phyloP scores from a whole-genome alignment of 92 coral and sea anemone species.

The Ricordea florida region DNA sequence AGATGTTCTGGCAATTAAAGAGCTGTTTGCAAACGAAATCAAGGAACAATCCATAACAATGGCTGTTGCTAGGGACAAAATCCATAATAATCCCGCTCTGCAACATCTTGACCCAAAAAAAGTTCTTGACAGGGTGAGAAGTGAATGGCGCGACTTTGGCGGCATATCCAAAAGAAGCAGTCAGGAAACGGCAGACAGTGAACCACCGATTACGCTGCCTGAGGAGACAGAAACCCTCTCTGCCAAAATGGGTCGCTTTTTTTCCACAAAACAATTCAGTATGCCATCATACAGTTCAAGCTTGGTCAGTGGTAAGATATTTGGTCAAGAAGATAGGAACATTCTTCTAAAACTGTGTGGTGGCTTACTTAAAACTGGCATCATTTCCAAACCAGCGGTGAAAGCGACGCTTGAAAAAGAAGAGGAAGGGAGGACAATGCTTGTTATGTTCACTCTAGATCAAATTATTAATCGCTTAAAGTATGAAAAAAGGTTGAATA shows the following conservation, averaged over 20 bases:
- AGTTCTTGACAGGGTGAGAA: conserved; percentile 10
- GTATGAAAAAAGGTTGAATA: not conserved
- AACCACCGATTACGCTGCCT: not conserved
- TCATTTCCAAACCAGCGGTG: not conserved
- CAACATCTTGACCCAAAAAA: not conserved
- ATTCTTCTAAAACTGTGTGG: conserved; percentile 6
- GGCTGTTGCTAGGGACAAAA: conserved; percentile 5
- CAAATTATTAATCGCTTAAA: not conserved
- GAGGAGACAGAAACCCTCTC: not conserved
- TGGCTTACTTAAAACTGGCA: not conserved
- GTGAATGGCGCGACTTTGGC: not conserved
- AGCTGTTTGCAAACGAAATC: conserved; percentile 9
- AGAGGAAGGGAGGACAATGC: not conserved
- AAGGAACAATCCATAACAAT: not conserved
- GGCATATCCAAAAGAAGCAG: not conserved
- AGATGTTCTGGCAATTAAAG: not conserved
- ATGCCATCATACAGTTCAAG: conserved; percentile 9
- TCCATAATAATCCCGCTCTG: conserved; percentile 4
- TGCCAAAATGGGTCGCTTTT: not conserved
- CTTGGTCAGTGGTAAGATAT: conserved; percentile 3
- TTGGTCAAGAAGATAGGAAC: conserved; percentile 3
- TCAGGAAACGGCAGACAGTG: not conserved
- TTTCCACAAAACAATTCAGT: not conserved
- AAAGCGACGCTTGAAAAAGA: not conserved
- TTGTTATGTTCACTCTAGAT: not conserved